phyloP scores from a whole-genome alignment of 2,113 vertebrate species.

The Prunella himalayana region DNA sequence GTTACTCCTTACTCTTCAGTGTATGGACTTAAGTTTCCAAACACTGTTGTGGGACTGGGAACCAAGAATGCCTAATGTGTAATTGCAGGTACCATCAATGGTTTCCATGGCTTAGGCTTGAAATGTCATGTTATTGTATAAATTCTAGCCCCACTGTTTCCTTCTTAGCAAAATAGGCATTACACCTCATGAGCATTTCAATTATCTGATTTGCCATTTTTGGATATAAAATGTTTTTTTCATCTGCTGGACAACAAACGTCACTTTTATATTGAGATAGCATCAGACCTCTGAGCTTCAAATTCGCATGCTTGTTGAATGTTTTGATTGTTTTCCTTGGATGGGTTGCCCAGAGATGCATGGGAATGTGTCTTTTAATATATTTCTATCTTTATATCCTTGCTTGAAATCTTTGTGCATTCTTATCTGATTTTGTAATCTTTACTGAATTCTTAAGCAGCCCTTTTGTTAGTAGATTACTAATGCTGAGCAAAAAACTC shows the following conservation, averaged over 20 bases:
- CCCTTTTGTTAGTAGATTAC: background rate
- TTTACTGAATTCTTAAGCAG: constrained; percentile 14
- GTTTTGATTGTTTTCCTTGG: background rate
- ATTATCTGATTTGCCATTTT: background rate
- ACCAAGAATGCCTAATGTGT: background rate
- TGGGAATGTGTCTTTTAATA: background rate
- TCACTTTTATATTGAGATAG: background rate
- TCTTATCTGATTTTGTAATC: background rate
- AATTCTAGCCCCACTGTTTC: background rate
- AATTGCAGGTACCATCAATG: background rate
- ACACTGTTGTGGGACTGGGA: background rate
- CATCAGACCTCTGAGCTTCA: background rate
- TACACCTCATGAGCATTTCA: background rate
- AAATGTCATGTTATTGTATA: background rate
- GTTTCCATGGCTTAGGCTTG: background rate
- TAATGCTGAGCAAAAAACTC: background rate
- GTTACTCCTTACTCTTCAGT: background rate
- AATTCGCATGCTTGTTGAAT: background rate
- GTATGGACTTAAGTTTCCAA: background rate
- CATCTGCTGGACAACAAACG: background rate
- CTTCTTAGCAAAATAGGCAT: background rate
- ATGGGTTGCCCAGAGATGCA: background rate
- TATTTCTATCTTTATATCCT: constrained; percentile 15
- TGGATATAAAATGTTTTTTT: background rate
- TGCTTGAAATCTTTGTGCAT: background rate